Evolutionary conservation across 2,113 vertebrate species (phyloP).

Genomic region (Hymenochirus boettgeri): DNA sequence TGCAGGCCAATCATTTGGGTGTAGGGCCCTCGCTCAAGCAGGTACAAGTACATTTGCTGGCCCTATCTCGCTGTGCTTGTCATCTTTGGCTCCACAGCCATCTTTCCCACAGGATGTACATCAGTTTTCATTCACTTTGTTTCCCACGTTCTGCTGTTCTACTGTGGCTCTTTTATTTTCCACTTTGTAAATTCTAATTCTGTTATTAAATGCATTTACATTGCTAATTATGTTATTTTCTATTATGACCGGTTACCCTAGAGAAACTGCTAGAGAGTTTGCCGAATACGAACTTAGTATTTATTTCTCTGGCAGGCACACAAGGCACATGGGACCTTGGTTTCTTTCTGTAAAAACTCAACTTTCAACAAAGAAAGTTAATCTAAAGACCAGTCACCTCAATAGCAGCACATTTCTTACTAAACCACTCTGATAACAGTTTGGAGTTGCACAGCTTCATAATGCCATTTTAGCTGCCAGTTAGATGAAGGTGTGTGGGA

Average conservation of each 20-base stretch:
- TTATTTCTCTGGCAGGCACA: background rate
- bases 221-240: background rate
- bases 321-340: background rate
- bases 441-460: conserved; percentile 16
- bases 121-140: background rate
- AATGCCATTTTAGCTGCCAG: conserved; percentile 8
- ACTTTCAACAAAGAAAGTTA: background rate
- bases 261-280: background rate
- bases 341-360: background rate
- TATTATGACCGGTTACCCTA: background rate
- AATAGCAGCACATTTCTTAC: background rate
- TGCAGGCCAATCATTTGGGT: no score
- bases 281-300: background rate
- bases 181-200: background rate
- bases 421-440: conserved; percentile 2
- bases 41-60: no score
- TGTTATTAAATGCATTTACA: background rate
- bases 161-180: no score
- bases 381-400: background rate
- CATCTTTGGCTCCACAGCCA: background rate
- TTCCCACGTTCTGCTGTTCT: background rate
- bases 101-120: background rate
- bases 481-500: conserved; percentile 25
- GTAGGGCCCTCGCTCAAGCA: no score
- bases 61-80: no score